These are phyloP conservation scores for Anthoscopus minutus DNA, from an alignment of 2,113 vertebrate species.

Conservation along the genomic window DNA sequence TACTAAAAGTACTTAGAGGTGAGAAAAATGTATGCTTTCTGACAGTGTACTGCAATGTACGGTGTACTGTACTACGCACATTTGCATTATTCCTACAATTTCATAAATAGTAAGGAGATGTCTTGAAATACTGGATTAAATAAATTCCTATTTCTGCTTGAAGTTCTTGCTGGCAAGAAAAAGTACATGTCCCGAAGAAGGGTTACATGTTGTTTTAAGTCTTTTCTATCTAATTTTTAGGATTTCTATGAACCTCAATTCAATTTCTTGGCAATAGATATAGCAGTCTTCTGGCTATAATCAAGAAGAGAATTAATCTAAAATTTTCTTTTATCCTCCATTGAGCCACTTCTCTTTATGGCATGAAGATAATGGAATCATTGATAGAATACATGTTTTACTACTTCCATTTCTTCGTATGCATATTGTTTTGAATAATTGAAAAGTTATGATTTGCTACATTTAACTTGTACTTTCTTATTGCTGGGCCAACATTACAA, in stretches of 20 bases:
- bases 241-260: constrained; percentile 1
- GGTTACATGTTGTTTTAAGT: neutral
- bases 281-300: neutral
- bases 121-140: constrained; percentile 1
- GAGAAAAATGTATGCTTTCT: neutral
- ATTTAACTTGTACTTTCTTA: constrained; percentile 1
- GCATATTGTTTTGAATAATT: constrained; percentile 24
- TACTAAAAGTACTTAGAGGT: neutral
- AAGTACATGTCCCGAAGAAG: neutral
- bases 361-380: constrained; percentile 17
- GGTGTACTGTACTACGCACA: neutral
- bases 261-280: constrained; percentile 13
- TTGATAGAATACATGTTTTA: neutral
- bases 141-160: constrained; percentile 6
- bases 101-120: neutral
- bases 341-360: constrained; percentile 3
- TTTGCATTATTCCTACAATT: neutral
- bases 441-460: constrained; percentile 7
- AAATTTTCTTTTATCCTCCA: constrained; percentile 34
- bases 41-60: neutral
- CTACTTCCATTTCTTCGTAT: neutral
- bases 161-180: constrained; percentile 15
- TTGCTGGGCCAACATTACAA: neutral
- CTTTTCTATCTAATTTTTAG: constrained; percentile 4
- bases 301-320: constrained; percentile 21